Evolutionary conservation across 2,888 invertebrate genomes (phyloP), one percentile per base, ranked within the genome.

Genomic region (Cheilosia grossa): DNA sequence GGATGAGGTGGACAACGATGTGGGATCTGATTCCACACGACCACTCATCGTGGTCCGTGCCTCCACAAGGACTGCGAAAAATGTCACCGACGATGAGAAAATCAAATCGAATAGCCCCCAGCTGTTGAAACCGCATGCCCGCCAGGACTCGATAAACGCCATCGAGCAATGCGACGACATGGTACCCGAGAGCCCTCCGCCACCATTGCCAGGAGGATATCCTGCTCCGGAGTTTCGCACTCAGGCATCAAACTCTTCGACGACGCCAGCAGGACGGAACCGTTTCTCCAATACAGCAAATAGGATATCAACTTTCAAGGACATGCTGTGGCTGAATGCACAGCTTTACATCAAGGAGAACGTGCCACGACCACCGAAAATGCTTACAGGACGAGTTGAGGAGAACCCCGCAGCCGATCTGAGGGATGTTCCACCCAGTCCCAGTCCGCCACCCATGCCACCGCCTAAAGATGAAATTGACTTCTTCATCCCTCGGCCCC

Each of bases 251-350:
- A 67, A 77, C 51, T 64, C 51, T 13, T 79, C 79, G 30, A 51
- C 58, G 7, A 67, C 56, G 17, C n/a, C 42, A 15, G 13, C 56
- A 21, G 69, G 64, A 70, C 64, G n/a, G 27, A 70, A 85, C 78
- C 66, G 77, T 44, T 59, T 75, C 40, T 80, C 87, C n/a, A 73
- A 83, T 59, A 77, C 83, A 47, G 74, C 88, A 37, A 86, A 88
- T 72, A 87, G 88, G 53, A 64, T 92, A 74, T 92, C 91, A 47
- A 91, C 90, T 4, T 90, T 90, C 47, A 91, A 90, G 83, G 90
- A 92, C 74, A 92, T 93, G 90, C 87, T 94, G 81, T 91, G 94
- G 4, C 93, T 93, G 83, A 94, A 94, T 85, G 94, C 94, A 1
- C 94, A 94, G 88, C 90, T 93, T 4, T 94, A 89, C 92, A 94